Evolutionary conservation across 2,113 vertebrate species (phyloP).

Genomic region (Agelaius tricolor): DNA sequence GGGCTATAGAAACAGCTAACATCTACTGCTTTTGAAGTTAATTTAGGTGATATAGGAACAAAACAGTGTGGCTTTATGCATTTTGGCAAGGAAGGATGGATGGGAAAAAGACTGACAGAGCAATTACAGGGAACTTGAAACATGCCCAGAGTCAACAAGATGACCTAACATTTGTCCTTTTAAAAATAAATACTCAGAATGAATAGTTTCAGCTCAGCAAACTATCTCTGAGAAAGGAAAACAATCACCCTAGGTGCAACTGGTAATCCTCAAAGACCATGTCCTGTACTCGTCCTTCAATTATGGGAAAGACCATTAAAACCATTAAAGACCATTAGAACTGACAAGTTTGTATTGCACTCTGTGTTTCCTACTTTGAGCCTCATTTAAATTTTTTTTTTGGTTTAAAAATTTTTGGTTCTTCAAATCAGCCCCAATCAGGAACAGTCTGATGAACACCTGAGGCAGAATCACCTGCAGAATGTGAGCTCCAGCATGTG

Average conservation of each 20-base stretch:
- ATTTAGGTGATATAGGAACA: not conserved
- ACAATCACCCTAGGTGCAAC: not conserved
- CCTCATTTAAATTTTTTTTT: not conserved
- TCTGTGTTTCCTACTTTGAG: not conserved
- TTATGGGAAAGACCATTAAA: not conserved
- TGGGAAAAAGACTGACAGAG: constrained; percentile 25
- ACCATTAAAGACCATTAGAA: not conserved
- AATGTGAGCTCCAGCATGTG: not conserved
- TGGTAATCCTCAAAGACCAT: not conserved
- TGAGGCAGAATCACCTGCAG: not conserved
- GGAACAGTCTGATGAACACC: not conserved
- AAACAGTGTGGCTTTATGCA: not conserved
- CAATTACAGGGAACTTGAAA: constrained; percentile 50
- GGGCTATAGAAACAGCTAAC: not conserved
- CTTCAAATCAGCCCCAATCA: not conserved
- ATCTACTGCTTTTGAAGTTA: not conserved
- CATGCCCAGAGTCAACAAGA: constrained; percentile 40
- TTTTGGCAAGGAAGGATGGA: constrained; percentile 5
- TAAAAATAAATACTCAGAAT: constrained; percentile 29
- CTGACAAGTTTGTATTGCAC: not conserved
- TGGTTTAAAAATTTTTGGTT: not conserved
- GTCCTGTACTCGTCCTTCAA: not conserved
- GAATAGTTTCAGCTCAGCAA: constrained; percentile 16
- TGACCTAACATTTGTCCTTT: constrained; percentile 26
- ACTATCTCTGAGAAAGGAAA: not conserved